Base-by-base conservation (phyloP, 2,113 vertebrate species). In the Hepsetus odoe region DNA sequence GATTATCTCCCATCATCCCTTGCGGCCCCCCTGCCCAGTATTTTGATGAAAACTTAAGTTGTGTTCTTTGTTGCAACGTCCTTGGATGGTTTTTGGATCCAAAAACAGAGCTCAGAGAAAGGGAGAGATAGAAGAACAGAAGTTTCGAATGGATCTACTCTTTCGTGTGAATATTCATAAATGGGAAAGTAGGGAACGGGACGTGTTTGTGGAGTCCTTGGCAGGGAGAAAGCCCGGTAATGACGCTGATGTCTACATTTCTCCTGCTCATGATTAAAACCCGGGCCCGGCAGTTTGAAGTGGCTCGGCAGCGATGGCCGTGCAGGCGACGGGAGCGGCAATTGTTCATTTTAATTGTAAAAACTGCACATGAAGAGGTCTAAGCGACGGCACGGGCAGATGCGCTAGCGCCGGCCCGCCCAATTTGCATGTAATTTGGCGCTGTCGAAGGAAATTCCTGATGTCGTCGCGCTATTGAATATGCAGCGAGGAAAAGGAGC, bases 331-430 rank as follows among this genome's bases (percentile, higher is more conserved):
- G 78, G n/a, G 51, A 71, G 85, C 75, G 76, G 77, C 79, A 82
- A 86, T 85, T 83, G 85, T 82, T 87, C 74, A 79, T 90, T 87
- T 90, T 88, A 90, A 91, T 89, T 90, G 87, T 89, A 83, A 86
- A 83, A 83, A 59, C 80, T 61, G 74, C 77, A 73, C 79, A 80
- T 61, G 80, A 80, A 86, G 85, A 69, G 20, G 80, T 80, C 82
- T 69, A 56, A 85, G 77, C 68, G 79, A 73, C 64, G 40, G 81
- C 83, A 85, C 74, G 72, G 82, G 85, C 90, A 92, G 90, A 90
- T 91, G 91, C 90, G 87, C 81, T 51, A 71, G 77, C 72, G 74
- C 56, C 40, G 74, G 74, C 62, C 44, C 74, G 72, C 61, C 8
- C 84, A 87, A 86, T 91, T 90, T 89, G 86, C 88, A 88, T 90